Evolutionary conservation across 1,140 invertebrate genomes (phyloP), one percentile per base, ranked within the genome.

Genomic region (Proctacanthus coquilletti): DNA sequence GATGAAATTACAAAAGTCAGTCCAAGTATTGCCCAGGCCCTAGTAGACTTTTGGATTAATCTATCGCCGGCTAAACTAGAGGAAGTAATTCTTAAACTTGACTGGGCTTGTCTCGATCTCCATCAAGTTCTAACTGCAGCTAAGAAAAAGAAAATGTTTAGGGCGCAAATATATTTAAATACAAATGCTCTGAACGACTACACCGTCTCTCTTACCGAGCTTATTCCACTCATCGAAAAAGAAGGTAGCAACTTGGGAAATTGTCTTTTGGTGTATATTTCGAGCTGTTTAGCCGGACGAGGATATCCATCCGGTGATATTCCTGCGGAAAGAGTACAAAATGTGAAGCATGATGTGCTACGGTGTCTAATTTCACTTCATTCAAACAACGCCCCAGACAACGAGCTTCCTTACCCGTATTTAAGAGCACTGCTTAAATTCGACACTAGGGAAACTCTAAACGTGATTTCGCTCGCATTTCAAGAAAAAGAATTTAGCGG

Each of bases 271-370:
- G 81, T 98, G 9, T 96, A 94, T 53, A 71, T 83, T 27, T 92
- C 88, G 38, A 93, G 91, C 51, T 96, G 92, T 56, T 66, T 98
- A 44, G 83, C 84, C 15, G 94, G 93, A 2, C 68, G 87, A 40
- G 80, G 80, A 2, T 96, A 92, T 66, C 92, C 86, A 3, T 74
- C 74, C 27, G 88, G 91, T 10, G 72, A 85, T 50, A 76, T 96
- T 45, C 76, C 82, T 3, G 61, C 65, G 6, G 74, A 84, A 45
- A 64, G 74, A 39, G 65, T 74, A 18, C 68, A 74, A 23, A 75
- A 70, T 45, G 79, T 86, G 0, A 78, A 89, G 43, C 70, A 81
- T 42, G 80, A 93, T 62, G 75, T 83, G 3, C 42, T 74, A 11
- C 51, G 72, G 21, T 73, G 71, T 35, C 41, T 76, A 18, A 61